A percentile compares a stretch with the other conserved stretches of the same genome.
Evolutionary conservation across 2,797 vertebrate genomes (phyloP).

Genomic region (Alosa sapidissima): DNA sequence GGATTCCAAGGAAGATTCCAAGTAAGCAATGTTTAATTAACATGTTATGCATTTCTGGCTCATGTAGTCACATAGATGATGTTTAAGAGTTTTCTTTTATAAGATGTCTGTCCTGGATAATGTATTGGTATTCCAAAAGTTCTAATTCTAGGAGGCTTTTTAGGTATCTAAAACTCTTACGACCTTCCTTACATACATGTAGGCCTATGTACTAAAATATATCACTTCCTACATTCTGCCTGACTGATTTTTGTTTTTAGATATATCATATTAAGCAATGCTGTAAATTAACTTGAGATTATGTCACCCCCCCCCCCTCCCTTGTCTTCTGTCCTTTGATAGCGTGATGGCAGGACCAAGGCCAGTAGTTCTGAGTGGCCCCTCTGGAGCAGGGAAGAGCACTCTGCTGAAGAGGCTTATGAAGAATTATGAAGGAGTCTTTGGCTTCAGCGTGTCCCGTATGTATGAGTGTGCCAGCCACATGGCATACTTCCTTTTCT

Average conservation of each 20-base stretch:
- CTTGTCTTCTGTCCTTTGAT: not conserved
- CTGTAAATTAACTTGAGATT: no score
- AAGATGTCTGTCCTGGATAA: not conserved
- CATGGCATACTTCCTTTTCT: not conserved
- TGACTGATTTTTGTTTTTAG: not conserved
- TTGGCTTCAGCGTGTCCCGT: conserved; percentile 98
- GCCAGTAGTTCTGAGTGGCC: conserved; percentile 93
- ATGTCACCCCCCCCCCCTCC: not conserved
- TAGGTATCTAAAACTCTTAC: no score
- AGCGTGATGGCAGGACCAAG: conserved; percentile 87
- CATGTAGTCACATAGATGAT: no score
- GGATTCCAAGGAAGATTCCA: no score
- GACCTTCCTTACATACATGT: no score
- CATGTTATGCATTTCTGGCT: no score
- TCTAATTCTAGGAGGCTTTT: no score
- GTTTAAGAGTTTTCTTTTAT: no score
- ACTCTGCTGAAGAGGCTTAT: conserved; percentile 90
- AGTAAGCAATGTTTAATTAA: no score
- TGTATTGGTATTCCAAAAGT: not conserved
- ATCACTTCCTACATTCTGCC: not conserved
- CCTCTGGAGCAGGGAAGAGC: conserved; percentile 96
- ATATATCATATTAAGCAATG: not conserved
- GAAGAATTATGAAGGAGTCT: conserved; percentile 85
- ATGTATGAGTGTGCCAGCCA: conserved; percentile 57
- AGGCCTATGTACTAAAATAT: no score